Evolutionary conservation across 2,888 invertebrate genomes (phyloP), one percentile per base, ranked within the genome.

Genomic region (Lysandra coridon): DNA sequence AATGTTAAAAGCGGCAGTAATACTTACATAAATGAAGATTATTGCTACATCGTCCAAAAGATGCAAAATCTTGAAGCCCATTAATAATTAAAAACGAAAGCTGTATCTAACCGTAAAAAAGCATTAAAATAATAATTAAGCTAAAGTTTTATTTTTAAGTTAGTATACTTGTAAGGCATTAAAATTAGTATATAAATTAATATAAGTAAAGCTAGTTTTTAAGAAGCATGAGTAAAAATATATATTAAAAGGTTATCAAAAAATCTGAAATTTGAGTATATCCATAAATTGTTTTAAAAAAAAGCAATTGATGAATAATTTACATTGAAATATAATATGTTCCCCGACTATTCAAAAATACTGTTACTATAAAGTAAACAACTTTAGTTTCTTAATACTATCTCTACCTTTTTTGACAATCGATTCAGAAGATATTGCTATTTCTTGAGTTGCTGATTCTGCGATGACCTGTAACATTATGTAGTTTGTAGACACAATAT

Each of bases 331-430:
- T 64, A 30, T 23, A 23, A n/a, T n/a, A n/a, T 62, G 7, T 23
- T 62, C 1, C 2, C 2, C 7, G 3, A 10, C 10, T 64, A 64
- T n/a, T 60, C 1, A 4, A 60, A 60, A n/a, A n/a, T 30, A 30
- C 2, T 64, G 30, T 64, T 30, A 7, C n/a, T 62, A 62, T n/a
- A 33, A 69, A 69, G 33, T 69, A 33, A 69, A 69, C 33, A 69
- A 69, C 33, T 69, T 33, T 30, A 14, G 14, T 69, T 33, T 33
- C 33, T 37, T 33, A 69, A 69, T 4, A 37, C 33, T 69, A 69
- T 69, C 4, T 69, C 80, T 87, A 93, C 94, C 93, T 90, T 90
- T 88, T 49, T 89, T 85, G 4, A 92, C 88, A 82, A 87, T 84
- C 23, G 89, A 86, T 44, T 86, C 86, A 79, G 87, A 88, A 49